Base-by-base conservation (phyloP, 1,140 invertebrate genomes). In the Drosophila sulfurigaster region DNA sequence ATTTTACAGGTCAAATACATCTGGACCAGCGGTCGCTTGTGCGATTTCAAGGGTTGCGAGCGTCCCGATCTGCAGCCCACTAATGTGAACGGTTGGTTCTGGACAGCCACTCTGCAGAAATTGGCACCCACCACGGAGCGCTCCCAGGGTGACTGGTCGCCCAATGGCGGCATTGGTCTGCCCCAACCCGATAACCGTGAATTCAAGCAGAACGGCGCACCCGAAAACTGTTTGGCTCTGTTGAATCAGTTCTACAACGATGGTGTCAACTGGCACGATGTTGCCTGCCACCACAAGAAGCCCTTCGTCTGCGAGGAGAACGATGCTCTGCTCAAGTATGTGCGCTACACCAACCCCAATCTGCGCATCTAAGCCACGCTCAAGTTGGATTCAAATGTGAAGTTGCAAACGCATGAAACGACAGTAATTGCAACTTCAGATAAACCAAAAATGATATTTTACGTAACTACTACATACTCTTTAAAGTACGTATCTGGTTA, bases 171-270 rank as follows among this genome's bases (percentile, higher is more conserved):
- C 63, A 95, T 96, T 81, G 95, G 95, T 11, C 95, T 95, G 93
- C 96, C 96, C 16, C 96, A 97, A 88, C 96, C 96, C 1, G 96
- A 97, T 81, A 97, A 97, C 92, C 94, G 95, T 66, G 96, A 97
- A 92, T 94, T 95, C 62, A 94, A 95, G 81, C 96, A 96, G 93
- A 96, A 95, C 56, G 96, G 96, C 35, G 96, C 96, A 20, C 94
- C 95, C 2, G 96, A 97, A 88, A 96, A 96, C 89, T 97, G 96
- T 83, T 88, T 97, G 16, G 96, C 96, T 1, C 93, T 97, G 46
- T 92, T 97, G 30, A 97, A 97, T 92, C 95, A 97, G 82, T 97
- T 97, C 93, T 97, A 97, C 94, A 96, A 97, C 59, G 96, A 97
- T 81, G 96, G 96, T 20, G 96, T 97, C 43, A 96, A 97, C 87